Conservation (phyloP, 2,113 vertebrate genomes). For the Platysternon megacephalum region DNA sequence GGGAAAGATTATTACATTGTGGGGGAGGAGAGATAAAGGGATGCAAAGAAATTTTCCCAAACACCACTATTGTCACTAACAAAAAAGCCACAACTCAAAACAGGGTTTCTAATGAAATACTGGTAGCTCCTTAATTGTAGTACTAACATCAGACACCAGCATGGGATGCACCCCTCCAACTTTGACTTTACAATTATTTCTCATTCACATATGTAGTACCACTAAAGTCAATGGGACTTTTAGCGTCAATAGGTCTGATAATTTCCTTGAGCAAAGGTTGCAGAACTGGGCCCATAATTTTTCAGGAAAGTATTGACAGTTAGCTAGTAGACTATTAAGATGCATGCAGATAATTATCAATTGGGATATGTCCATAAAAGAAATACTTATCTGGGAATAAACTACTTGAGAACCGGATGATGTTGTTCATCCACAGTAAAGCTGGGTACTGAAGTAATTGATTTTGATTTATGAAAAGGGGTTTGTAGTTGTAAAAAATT, state of each 20-base stretch:
- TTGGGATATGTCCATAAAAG: not conserved
- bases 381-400: not conserved
- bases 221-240: not conserved
- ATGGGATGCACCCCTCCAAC: not conserved
- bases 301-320: not conserved
- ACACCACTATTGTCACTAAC: not conserved
- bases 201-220: not conserved
- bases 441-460: not conserved
- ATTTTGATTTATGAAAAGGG: not conserved
- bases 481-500: not conserved
- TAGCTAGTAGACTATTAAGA: not conserved
- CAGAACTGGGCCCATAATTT: not conserved
- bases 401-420: not conserved
- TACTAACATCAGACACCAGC: not conserved
- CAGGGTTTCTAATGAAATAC: not conserved
- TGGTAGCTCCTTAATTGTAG: not conserved
- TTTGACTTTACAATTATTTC: not conserved
- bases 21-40: not conserved
- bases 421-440: not conserved
- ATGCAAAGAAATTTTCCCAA: not conserved
- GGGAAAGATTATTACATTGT: not conserved
- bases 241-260: not conserved
- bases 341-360: not conserved
- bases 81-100: not conserved
- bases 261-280: rapidly evolving